Base-by-base conservation (phyloP, 2,113 vertebrate genomes). In the Symphodus melops region DNA sequence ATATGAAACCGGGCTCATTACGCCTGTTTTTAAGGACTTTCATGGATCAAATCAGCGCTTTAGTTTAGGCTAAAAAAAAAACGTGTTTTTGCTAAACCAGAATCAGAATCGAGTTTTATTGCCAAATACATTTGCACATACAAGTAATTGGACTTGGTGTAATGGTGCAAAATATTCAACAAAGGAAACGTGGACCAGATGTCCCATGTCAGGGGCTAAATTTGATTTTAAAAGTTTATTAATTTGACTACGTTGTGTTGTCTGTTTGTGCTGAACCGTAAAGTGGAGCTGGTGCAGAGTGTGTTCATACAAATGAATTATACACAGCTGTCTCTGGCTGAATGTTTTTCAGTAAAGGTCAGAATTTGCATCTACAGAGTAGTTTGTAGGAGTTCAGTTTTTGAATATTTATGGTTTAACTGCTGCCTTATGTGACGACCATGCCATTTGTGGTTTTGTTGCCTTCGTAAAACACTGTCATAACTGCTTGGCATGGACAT, bases 341-440 rank as follows among this genome's bases (percentile, higher is more conserved):
- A 36, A 56, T 42, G 56, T 23, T 68, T 77, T 25, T 7, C 41
- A 60, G 73, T 39, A 21, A 67, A 55, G 56, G 17, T 16, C 60
- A 19, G 37, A 4, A 55, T 59, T 25, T 51, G 21, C n/a, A 39
- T 49, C 33, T 37, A 12, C 19, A 52, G 21, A 41, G 3, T 55
- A 20, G n/a, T 13, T 25, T 44, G 36, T 17, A 65, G 5, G 21
- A n/a, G 1, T 23, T 7, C 39, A 17, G 20, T 61, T 37, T 48
- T 12, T 65, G 54, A 59, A 33, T n/a, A 56, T 61, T 21, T 37
- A 8, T 41, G 39, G 17, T 37, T 71, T 23, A 39, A 12, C 10
- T 19, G 2, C 23, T 46, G 62, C 46, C 7, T 16, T 5, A 19
- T 48, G 46, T 48, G 46, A 48, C 16, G 6, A 7, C 16, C 14